Evolutionary conservation across 2,888 invertebrate genomes (phyloP).

Genomic region (Macaria liturata): DNA sequence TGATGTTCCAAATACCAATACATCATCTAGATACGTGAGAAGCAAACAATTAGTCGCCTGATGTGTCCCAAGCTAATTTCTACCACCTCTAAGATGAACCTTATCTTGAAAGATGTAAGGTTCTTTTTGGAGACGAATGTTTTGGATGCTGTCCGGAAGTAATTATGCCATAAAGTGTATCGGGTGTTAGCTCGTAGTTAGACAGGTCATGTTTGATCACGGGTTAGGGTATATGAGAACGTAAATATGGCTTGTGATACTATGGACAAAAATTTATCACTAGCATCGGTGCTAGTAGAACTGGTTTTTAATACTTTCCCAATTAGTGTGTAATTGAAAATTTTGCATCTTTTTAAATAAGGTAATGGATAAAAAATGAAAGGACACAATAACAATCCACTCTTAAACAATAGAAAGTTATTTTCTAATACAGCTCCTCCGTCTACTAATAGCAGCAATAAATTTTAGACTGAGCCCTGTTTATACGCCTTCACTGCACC

Average conservation of each 20-base stretch:
- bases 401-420: too few species aligned
- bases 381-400: too few species aligned
- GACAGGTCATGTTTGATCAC: constrained; percentile 62
- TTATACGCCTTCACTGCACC: background rate
- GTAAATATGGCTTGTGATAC: constrained; percentile 29
- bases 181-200: constrained; percentile 46
- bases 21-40: constrained; percentile 60
- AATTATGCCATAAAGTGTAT: constrained; percentile 58
- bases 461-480: background rate
- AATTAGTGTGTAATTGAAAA: too few species aligned
- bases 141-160: constrained; percentile 46
- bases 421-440: too few species aligned
- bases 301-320: too few species aligned
- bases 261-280: background rate
- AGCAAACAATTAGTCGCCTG: constrained; percentile 50
- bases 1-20: constrained; percentile 61
- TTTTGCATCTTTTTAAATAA: too few species aligned
- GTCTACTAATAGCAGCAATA: background rate
- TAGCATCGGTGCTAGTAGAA: too few species aligned
- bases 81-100: constrained; percentile 6
- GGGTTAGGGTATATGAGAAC: constrained; percentile 47
- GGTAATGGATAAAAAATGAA: too few species aligned
- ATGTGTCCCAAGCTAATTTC: constrained; percentile 33
- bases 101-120: constrained; percentile 6
- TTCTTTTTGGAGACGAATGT: constrained; percentile 12